A percentile compares a stretch with the other conserved stretches of the same genome.
phyloP scores from a whole-genome alignment of 2,888 invertebrate species.

The Micropterix aruncella region DNA sequence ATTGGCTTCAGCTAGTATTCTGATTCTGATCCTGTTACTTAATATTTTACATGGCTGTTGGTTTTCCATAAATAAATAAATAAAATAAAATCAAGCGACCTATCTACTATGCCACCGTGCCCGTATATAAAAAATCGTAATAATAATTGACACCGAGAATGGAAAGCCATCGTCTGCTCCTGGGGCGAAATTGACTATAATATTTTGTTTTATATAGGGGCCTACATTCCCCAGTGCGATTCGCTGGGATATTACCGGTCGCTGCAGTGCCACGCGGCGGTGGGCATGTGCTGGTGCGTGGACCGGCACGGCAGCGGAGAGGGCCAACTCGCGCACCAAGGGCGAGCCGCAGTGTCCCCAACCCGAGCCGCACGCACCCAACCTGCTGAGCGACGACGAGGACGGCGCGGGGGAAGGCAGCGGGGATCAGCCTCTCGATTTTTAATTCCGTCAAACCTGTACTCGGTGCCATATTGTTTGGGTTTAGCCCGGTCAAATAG shows the following conservation, averaged over 20 bases:
- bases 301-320: slow-evolving; percentile 84
- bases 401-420: slow-evolving; percentile 66
- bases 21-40: too few species aligned
- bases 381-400: slow-evolving; percentile 53
- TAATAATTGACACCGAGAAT: neutral
- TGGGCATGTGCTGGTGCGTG: slow-evolving; percentile 87
- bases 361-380: slow-evolving; percentile 30
- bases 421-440: slow-evolving; percentile 62
- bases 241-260: slow-evolving; percentile 74
- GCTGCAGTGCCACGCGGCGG: slow-evolving; percentile 77
- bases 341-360: slow-evolving; percentile 42
- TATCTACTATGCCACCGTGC: too few species aligned
- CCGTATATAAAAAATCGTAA: neutral
- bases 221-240: slow-evolving; percentile 52
- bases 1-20: too few species aligned
- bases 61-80: too few species aligned
- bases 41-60: too few species aligned
- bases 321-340: slow-evolving; percentile 68
- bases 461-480: too few species aligned
- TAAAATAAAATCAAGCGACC: too few species aligned
- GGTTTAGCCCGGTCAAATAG: too few species aligned
- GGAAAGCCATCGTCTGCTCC: neutral
- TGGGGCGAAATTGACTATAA: neutral
- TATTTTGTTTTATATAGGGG: slow-evolving; percentile 4
- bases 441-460: too few species aligned